Conservation (phyloP, 2,113 vertebrate genomes). For the Marcusenius ussheri region DNA sequence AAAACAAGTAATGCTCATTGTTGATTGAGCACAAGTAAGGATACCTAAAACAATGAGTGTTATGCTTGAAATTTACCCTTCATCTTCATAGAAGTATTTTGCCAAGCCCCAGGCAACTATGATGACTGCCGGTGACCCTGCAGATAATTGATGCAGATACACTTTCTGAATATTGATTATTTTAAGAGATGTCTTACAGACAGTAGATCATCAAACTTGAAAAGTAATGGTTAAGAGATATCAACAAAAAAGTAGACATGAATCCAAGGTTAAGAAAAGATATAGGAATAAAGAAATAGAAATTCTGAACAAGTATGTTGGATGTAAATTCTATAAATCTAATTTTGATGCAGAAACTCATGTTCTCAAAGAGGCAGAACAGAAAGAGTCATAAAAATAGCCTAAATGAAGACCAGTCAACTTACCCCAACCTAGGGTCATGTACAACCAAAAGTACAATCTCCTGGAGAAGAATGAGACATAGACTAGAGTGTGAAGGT, state of each 20-base stretch:
- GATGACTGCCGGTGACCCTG: constrained; percentile 71
- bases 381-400: not conserved
- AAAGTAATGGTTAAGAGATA: not conserved
- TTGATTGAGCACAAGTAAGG: not conserved
- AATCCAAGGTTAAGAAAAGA: not conserved
- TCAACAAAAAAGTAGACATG: not conserved
- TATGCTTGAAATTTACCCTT: constrained; percentile 60
- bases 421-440: constrained; percentile 84
- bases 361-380: not conserved
- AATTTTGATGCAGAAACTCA: not conserved
- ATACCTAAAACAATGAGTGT: not conserved
- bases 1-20: not conserved
- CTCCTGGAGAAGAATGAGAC: constrained; percentile 81
- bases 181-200: not conserved
- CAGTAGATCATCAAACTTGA: not conserved
- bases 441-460: constrained; percentile 77
- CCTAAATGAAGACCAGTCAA: not conserved
- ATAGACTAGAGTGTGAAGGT: constrained; percentile 80
- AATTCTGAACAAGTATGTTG: not conserved
- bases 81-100: constrained; percentile 76
- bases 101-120: constrained; percentile 71
- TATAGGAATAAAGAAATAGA: not conserved
- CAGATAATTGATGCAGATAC: constrained; percentile 14
- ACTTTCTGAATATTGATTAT: not conserved
- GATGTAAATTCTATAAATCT: not conserved